These are phyloP conservation scores for Idaea biselata DNA, from an alignment of 2,888 invertebrate genomes.

Conservation along the genomic window DNA sequence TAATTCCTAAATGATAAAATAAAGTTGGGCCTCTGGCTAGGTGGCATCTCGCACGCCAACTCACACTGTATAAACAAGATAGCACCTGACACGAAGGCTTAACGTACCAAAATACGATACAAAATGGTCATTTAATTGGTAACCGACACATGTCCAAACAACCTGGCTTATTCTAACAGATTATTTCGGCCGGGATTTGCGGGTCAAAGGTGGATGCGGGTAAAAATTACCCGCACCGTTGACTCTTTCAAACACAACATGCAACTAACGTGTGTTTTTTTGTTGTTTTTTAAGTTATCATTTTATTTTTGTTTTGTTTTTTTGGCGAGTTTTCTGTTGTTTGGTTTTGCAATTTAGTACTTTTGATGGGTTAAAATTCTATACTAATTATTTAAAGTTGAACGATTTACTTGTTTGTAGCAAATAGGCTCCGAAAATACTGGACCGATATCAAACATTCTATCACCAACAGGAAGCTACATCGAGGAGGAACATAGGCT, in stretches of 20 bases:
- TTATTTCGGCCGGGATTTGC: background rate
- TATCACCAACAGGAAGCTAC: too few species aligned
- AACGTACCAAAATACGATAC: constrained; percentile 1
- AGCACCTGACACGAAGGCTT: background rate
- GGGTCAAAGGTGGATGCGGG: background rate
- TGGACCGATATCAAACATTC: too few species aligned
- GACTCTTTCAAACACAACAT: background rate
- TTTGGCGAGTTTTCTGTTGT: background rate
- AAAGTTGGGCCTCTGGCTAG: too few species aligned
- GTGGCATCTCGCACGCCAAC: too few species aligned
- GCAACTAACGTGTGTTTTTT: background rate
- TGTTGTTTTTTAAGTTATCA: background rate
- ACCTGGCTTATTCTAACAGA: constrained; percentile 1
- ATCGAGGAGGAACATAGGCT: too few species aligned
- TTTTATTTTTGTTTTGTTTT: background rate
- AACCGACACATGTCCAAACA: background rate
- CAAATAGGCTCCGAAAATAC: too few species aligned
- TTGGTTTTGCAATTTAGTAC: background rate
- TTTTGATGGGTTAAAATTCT: too few species aligned
- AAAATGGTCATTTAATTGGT: background rate
- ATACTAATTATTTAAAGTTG: too few species aligned
- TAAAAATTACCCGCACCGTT: background rate
- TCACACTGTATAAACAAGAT: background rate
- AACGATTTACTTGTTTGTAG: too few species aligned
- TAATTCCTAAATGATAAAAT: too few species aligned